These are phyloP conservation scores for Rhynchopsitta pachyrhyncha DNA, from an alignment of 2,113 vertebrate genomes.

Conservation along the genomic window DNA sequence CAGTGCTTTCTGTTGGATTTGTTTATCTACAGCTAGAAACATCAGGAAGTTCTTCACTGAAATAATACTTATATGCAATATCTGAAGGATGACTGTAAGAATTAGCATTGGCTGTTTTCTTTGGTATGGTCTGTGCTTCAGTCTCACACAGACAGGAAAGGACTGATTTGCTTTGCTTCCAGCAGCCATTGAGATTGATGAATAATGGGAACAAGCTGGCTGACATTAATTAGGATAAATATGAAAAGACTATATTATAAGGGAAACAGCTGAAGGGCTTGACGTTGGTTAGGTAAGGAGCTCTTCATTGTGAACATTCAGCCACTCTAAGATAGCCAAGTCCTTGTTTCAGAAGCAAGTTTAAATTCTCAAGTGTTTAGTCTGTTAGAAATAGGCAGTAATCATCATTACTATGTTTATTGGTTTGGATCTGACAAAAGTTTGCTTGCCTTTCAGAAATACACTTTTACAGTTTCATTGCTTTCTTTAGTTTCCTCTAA, in stretches of 20 bases:
- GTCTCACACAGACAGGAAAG: background rate
- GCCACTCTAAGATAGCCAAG: background rate
- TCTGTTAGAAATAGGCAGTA: background rate
- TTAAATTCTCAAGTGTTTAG: background rate
- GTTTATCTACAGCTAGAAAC: background rate
- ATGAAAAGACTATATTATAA: background rate
- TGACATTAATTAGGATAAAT: background rate
- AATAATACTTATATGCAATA: background rate
- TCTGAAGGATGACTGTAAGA: background rate
- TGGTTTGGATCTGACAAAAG: background rate
- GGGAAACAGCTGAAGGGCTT: background rate
- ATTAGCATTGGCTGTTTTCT: background rate
- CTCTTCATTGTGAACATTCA: background rate
- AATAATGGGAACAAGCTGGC: background rate
- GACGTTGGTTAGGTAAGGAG: background rate
- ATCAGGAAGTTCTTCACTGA: background rate
- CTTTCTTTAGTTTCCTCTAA: background rate
- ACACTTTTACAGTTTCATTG: background rate
- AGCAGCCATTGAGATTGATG: background rate
- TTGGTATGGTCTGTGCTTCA: background rate
- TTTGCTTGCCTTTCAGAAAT: background rate
- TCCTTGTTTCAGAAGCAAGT: background rate
- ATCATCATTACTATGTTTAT: background rate
- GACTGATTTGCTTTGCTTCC: slow-evolving; percentile 18
- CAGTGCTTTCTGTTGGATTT: background rate